A percentile compares a stretch with the other conserved stretches of the same genome.
Conservation (phyloP, 2,113 vertebrate genomes). For the Serinus canaria region DNA sequence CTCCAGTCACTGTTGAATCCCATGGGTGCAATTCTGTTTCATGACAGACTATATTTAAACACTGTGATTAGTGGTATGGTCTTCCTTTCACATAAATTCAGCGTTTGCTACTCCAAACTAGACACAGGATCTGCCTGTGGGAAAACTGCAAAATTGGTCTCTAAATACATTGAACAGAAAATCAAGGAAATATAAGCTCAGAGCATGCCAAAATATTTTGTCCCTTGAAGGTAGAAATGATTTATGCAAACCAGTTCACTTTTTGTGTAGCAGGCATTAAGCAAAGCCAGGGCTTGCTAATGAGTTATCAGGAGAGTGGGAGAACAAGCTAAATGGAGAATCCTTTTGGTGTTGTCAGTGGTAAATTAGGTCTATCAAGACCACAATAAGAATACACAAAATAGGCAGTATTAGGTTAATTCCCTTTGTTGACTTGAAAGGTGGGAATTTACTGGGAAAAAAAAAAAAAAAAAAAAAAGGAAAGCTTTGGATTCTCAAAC, state of each 20-base stretch:
- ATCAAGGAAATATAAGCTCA: not conserved
- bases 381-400: slow-evolving; percentile 18
- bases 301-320: slow-evolving; percentile 35
- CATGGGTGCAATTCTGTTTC: not conserved
- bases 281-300: slow-evolving; percentile 38
- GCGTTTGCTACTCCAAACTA: not conserved
- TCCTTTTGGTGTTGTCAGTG: slow-evolving; percentile 17
- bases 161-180: not conserved
- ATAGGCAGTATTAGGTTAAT: slow-evolving; percentile 43
- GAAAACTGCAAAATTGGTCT: not conserved
- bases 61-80: not conserved
- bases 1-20: not conserved
- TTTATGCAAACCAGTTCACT: slow-evolving; percentile 44
- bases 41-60: not conserved
- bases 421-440: not conserved
- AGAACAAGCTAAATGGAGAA: slow-evolving; percentile 40
- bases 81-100: not conserved
- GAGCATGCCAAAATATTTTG: slow-evolving; percentile 27
- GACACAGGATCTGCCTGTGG: not conserved
- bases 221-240: slow-evolving; percentile 40
- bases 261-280: not conserved
- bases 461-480: not conserved
- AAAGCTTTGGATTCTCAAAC: not conserved
- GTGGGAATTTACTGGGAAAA: not conserved
- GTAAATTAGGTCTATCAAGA: slow-evolving; percentile 43